A percentile compares a stretch with the other conserved stretches of the same genome.
Conservation (phyloP, 2,113 vertebrate genomes). For the Antechinus stuartii region DNA sequence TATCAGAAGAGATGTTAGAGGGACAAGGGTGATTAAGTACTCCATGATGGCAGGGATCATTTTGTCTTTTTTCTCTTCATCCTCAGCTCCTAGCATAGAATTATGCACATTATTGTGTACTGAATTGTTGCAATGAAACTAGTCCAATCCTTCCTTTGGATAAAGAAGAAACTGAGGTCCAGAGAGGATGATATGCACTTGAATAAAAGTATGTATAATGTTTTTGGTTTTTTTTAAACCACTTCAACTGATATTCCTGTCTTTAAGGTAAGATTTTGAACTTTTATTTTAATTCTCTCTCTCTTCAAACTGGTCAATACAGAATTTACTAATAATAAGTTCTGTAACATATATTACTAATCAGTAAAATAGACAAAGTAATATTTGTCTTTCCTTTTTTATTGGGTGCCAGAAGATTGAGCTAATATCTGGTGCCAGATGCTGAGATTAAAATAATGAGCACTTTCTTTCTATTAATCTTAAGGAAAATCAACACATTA, state of each 20-base stretch:
- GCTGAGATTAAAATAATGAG: constrained; percentile 68
- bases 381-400: constrained; percentile 67
- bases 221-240: too few species aligned
- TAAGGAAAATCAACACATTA: constrained; percentile 68
- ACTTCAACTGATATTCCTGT: constrained; percentile 37
- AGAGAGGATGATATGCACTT: background rate
- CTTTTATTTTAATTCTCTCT: constrained; percentile 62
- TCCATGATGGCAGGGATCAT: background rate
- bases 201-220: constrained; percentile 42
- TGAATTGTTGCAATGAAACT: background rate
- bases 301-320: constrained; percentile 52
- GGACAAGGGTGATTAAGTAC: background rate
- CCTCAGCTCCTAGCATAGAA: background rate
- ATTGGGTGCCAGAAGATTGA: constrained; percentile 67
- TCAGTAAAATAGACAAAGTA: constrained; percentile 57
- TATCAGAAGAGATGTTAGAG: background rate
- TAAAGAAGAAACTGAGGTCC: background rate
- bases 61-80: background rate
- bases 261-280: constrained; percentile 60
- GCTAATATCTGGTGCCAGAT: constrained; percentile 69
- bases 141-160: background rate
- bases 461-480: constrained; percentile 71
- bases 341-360: constrained; percentile 59
- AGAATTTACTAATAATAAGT: constrained; percentile 41
- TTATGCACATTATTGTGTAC: background rate